Evolutionary conservation across 2,797 vertebrate genomes (phyloP).

Genomic region (Phoeniculus purpureus): DNA sequence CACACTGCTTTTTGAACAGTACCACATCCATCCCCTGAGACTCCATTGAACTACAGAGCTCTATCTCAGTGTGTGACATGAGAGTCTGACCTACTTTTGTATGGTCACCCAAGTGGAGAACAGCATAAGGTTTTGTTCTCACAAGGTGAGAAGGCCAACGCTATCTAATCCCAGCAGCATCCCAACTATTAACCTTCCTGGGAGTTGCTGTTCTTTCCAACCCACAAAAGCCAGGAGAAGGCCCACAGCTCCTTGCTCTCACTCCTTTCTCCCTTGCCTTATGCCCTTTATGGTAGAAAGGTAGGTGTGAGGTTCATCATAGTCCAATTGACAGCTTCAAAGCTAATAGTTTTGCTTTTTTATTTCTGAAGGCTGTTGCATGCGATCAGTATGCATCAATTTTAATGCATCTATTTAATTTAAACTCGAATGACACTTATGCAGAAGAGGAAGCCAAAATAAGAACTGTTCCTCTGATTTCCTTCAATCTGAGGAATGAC

Average conservation of each 20-base stretch:
- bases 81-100: neutral
- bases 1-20: neutral
- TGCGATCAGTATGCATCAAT: neutral
- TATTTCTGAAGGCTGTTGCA: neutral
- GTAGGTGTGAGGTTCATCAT: neutral
- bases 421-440: neutral
- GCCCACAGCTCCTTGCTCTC: neutral
- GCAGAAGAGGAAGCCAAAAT: neutral
- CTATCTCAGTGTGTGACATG: rapidly evolving
- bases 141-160: neutral
- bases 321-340: neutral
- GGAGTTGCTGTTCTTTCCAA: neutral
- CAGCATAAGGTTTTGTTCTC: neutral
- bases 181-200: neutral
- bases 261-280: neutral
- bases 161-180: neutral
- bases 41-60: neutral
- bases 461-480: neutral
- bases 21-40: neutral
- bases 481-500: neutral
- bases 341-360: neutral
- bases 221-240: neutral
- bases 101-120: neutral
- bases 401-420: neutral
- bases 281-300: neutral